A percentile compares a stretch with the other conserved stretches of the same genome.
phyloP scores from a whole-genome alignment of 1,140 invertebrate genomes.

The Cherax destructor region DNA sequence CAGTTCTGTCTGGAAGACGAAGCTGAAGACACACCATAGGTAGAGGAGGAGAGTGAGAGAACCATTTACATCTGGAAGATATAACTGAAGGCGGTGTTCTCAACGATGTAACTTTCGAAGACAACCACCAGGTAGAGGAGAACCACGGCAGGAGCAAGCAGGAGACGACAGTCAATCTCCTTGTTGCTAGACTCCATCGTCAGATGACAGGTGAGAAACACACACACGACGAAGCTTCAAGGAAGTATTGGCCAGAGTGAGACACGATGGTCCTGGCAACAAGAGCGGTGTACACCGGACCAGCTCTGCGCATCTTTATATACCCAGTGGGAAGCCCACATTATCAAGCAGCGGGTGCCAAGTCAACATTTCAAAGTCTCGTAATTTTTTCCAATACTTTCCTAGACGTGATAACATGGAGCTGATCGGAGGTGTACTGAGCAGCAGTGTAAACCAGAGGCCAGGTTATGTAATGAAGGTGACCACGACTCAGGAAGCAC shows the following conservation, averaged over 20 bases:
- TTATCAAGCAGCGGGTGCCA: not conserved
- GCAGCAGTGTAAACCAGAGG: no score
- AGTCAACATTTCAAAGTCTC: not conserved
- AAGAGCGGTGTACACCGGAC: no score
- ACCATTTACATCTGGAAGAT: conserved; percentile 46
- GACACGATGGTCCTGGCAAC: not conserved
- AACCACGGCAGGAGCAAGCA: conserved; percentile 33
- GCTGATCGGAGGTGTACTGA: no score
- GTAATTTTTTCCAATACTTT: not conserved
- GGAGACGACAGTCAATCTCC: conserved; percentile 41
- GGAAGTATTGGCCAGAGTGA: not conserved
- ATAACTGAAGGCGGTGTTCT: conserved; percentile 51
- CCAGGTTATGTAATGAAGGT: not conserved
- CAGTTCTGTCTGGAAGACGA: no score
- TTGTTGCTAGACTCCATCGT: conserved; percentile 6
- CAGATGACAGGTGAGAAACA: not conserved
- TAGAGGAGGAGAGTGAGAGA: not conserved
- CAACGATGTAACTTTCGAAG: conserved; percentile 46
- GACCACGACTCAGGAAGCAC: not conserved
- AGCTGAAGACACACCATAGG: no score
- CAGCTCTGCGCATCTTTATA: not conserved
- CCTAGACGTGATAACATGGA: no score
- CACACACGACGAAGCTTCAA: not conserved
- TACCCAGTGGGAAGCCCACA: not conserved
- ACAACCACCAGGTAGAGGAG: conserved; percentile 52